Conservation (phyloP, 2,888 invertebrate genomes). For the Gnatocerus cornutus region DNA sequence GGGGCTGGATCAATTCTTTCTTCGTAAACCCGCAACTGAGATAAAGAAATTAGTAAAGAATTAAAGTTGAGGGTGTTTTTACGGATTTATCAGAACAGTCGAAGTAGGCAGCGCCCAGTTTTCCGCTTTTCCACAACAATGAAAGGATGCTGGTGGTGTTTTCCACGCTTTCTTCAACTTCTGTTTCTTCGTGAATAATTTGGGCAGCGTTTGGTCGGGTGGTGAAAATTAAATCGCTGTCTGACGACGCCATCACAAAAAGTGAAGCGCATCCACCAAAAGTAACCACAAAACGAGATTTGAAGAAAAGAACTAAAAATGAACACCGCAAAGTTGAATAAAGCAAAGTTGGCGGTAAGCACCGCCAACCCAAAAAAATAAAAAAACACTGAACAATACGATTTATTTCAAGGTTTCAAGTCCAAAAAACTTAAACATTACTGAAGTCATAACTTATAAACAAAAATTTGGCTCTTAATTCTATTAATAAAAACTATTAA, state of each 20-base stretch:
- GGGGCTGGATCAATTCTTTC: conserved; percentile 80
- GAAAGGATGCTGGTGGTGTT: conserved; percentile 71
- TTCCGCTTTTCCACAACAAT: conserved; percentile 78
- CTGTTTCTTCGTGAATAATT: conserved; percentile 19
- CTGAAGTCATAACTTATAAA: neutral
- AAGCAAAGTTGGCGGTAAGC: too few species aligned
- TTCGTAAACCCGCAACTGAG: conserved; percentile 78
- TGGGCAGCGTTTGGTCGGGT: neutral
- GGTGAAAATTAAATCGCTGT: conserved; percentile 15
- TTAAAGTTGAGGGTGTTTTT: conserved; percentile 38
- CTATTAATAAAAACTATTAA: neutral
- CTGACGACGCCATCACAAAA: neutral
- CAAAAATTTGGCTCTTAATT: neutral
- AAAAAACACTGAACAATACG: neutral
- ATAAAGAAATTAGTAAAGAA: conserved; percentile 27
- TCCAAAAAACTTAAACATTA: neutral
- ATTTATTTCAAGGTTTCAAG: neutral
- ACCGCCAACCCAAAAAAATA: conserved; percentile 3
- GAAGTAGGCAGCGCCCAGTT: conserved; percentile 84
- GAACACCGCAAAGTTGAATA: too few species aligned
- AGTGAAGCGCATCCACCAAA: too few species aligned
- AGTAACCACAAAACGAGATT: too few species aligned
- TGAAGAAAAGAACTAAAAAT: too few species aligned
- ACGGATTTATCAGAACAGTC: conserved; percentile 79
- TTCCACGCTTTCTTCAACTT: conserved; percentile 45